These are phyloP conservation scores for Umimayanthus chanpuru DNA, from an alignment of 92 coral and sea anemone genomes.

Conservation along the genomic window DNA sequence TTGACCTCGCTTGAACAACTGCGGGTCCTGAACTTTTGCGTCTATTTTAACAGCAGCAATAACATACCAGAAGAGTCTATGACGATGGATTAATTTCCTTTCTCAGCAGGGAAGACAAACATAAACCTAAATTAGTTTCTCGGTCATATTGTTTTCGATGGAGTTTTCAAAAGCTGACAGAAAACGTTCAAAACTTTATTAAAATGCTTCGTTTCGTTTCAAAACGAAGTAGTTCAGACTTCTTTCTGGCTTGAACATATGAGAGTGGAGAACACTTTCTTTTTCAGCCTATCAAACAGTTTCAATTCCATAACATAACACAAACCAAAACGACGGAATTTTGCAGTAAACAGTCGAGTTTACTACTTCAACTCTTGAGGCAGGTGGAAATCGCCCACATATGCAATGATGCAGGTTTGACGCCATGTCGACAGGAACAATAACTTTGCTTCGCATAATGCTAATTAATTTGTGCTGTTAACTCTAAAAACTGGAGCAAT, in stretches of 20 bases:
- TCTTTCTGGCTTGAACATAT: not conserved
- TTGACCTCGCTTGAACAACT: not conserved
- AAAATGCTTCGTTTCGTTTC: not conserved
- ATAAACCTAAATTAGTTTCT: constrained; percentile 3
- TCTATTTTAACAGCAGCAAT: constrained; percentile 23
- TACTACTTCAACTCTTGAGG: not conserved
- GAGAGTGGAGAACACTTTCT: not conserved
- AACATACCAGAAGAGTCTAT: not conserved
- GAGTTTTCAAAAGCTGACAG: not conserved
- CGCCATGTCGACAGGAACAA: constrained; percentile 14
- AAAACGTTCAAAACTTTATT: not conserved
- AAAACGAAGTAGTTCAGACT: not conserved
- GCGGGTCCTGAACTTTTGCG: not conserved
- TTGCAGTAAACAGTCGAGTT: not conserved
- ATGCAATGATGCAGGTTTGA: not conserved
- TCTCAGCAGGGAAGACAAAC: constrained; percentile 29
- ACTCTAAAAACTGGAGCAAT: not conserved
- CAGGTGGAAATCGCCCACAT: constrained; percentile 37
- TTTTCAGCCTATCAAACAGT: not conserved
- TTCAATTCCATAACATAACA: not conserved
- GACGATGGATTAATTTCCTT: constrained; percentile 35
- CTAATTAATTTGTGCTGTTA: not conserved
- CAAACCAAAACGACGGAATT: not conserved
- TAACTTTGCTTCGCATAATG: not conserved
- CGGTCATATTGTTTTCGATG: not conserved